A percentile compares a stretch with the other conserved stretches of the same genome.
These are phyloP conservation scores for Dryadula phaetusa DNA, from an alignment of 2,888 invertebrate genomes.

Conservation along the genomic window DNA sequence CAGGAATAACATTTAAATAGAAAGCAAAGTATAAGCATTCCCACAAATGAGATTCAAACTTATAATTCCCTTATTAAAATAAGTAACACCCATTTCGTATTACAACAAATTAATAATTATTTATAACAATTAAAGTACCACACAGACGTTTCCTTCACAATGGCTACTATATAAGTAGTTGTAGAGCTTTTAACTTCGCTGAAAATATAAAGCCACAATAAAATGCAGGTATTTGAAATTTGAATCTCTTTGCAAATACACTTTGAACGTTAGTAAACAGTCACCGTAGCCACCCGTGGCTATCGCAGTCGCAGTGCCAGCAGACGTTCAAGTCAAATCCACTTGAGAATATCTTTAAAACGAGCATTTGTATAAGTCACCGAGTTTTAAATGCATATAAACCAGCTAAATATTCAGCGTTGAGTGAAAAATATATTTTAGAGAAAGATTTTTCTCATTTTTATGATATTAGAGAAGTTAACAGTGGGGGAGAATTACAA, in stretches of 20 bases:
- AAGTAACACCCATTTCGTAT: no score
- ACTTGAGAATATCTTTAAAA: slow-evolving; percentile 34
- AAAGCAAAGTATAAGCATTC: no score
- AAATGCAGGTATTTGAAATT: slow-evolving; percentile 21
- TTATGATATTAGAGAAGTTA: neutral
- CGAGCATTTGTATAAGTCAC: slow-evolving; percentile 40
- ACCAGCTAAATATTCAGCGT: slow-evolving; percentile 6
- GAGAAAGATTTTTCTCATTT: neutral
- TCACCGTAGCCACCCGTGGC: slow-evolving; percentile 21
- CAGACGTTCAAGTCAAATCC: slow-evolving; percentile 30
- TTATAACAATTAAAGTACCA: no score
- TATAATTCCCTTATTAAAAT: no score
- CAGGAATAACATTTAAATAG: no score
- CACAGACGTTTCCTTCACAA: no score
- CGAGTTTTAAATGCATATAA: slow-evolving; percentile 13
- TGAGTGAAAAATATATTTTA: neutral
- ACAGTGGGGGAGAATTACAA: no score
- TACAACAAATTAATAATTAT: no score
- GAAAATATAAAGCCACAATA: slow-evolving; percentile 4
- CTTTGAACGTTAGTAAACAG: slow-evolving; percentile 29
- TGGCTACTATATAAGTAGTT: neutral
- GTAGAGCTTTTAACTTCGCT: neutral
- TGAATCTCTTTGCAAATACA: slow-evolving; percentile 29
- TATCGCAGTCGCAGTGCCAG: slow-evolving; percentile 29
- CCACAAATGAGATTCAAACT: no score